Base-by-base conservation (phyloP, 1,140 invertebrate species). In the Saxidomus purpurata region DNA sequence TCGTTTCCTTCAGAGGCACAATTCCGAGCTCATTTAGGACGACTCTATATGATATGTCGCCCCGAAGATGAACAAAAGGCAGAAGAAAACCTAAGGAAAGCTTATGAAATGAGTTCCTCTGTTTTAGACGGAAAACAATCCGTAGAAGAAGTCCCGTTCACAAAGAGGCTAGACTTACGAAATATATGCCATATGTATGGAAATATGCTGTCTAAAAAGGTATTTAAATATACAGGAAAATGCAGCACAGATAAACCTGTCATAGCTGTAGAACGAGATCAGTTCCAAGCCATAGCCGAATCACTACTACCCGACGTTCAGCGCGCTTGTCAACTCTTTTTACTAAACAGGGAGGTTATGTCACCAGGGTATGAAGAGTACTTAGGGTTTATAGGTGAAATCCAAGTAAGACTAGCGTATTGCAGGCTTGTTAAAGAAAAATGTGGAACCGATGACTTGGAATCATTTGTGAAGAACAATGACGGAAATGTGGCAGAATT, bases 161-260 rank as follows among this genome's bases (percentile, higher is more conserved):
- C 34, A 6, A 69, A 43, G 6, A 76, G 55, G 17, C 59, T 67
- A 17, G 43, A 67, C 9, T 52, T 92, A 17, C 80, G 81, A 67
- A 80, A 90, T 31, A 84, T 90, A 25, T 89, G 85, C 69, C 91
- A 92, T 52, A 92, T 92, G 71, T 92, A 89, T 81, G 91, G 89
- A 25, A 92, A 38, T 52, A 74, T 89, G 40, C 17, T 84, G 31
- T 74, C 69, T 63, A 81, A 69, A 69, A 81, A 79, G 49, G 47
- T 87, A 43, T 47, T 28, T 79, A 28, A 43, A 25, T 86, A 82
- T 28, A 92, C 86, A 40, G 86, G 87, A 11, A 61, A 52, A 36
- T 55, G 40, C n/a, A 31, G 36, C 17, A 40, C 38, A 17, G 71
- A 59, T 28, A 63, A 87, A 80, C 63, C 82, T 43, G 47, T 87